Evolutionary conservation across 2,797 vertebrate genomes (phyloP), one percentile per base, ranked within the genome.

Genomic region (Cuniculus paca): DNA sequence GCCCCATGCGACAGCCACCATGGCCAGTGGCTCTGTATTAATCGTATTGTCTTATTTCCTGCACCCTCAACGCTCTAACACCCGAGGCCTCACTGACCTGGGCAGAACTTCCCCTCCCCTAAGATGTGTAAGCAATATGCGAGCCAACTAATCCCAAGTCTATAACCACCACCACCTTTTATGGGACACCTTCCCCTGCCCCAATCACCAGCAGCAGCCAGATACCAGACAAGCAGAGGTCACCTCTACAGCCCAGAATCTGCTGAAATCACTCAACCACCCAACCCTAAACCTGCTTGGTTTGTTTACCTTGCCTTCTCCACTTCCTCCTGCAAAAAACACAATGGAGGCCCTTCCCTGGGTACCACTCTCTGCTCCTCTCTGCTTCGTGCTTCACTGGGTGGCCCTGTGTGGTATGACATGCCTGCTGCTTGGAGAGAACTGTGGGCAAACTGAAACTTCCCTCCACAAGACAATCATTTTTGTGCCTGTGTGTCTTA

Each of bases 121-220:
- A 31, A 75, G 26, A 28, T 75, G 14, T 31, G 24, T 28, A 75
- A 45, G 34, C 42, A 48, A 26, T 82, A 68, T 19, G 34, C 8
- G 65, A 89, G 95, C 14, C 74, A 93, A 75, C 61, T 45, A 87
- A 90, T 36, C 0, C 12, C 82, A 96, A 95, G 78, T 68, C 34
- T 42, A 31, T 6, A 82, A 6, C 16, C 0, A 12, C 16, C 28
- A 80, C 58, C 39, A 56, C 42, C 45, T 95, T 48, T 63, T 0
- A 63, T 61, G 7, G 36, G 58, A 81, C 45, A 75, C 19, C 52
- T 60, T 16, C 8, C 4, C 22, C 31, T 87, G 22, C 34, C 39
- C 2, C 17, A 77, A 78, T 82, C 72, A 90, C 63, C 34, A n/a
- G n/a, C 1, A n/a, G 16, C 6, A n/a, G 56, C 34, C 52, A 83